Evolutionary conservation across 35 echinoderm and acorn worm genomes (phyloP), one percentile per base, ranked within the genome.

Genomic region (Antedon bifida): DNA sequence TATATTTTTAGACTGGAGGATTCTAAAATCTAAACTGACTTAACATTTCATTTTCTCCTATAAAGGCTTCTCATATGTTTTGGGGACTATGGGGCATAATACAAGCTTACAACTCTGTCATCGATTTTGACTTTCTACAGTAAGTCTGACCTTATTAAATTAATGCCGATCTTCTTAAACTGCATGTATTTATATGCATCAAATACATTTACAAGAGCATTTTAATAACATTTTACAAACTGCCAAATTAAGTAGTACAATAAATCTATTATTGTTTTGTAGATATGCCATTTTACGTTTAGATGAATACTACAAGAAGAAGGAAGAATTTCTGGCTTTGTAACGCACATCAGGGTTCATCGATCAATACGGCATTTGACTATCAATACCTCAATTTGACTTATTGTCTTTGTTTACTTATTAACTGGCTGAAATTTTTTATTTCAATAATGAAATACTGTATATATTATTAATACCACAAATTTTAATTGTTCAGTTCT

Each of bases 91-190:
- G 94, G 94, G 90, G 80, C 1, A 75, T 97, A 28, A 86, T 92
- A 30, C 90, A 92, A 79, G 80, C 94, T 10, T 85, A 85, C 34
- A 42, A 88, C 36, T 97, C 94, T 29, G 87, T 88, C n/a, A 97
- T 97, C 74, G 94, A 97, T 86, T 97, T 97, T 78, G 90, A 97
- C 36, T 97, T 90, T 75, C 81, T 97, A 3, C 89, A 82, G 94
- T 97, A 90, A 97, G 94, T 93, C 44, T 77, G 36, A 89, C 82
- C 21, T 0, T 16, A 51, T 42, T 46, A 36, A 80, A 12, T 4
- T 34, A 13, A 0, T n/a, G 5, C 7, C 28, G 0, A 0, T 5
- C 5, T 29, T 21, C 33, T 36, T 17, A 26, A 77, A 45, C n/a
- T 17, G 2, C 11, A 35, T 85, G 39, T 39, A 35, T 32, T 85